Conservation (phyloP, 2,113 vertebrate genomes). For the Amazona vittata region DNA sequence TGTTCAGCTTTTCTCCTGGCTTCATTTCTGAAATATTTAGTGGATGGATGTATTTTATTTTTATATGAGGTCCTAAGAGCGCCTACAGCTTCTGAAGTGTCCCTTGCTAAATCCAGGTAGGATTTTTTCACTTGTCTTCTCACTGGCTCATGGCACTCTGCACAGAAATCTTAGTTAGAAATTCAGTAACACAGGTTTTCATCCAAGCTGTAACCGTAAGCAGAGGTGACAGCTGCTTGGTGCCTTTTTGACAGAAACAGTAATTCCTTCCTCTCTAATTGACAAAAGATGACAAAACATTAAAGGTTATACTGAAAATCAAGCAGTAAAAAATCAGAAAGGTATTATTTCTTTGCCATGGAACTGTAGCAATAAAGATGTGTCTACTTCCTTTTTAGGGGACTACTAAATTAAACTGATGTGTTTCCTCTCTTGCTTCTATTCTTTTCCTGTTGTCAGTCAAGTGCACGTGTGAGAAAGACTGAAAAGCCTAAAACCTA, state of each 20-base stretch:
- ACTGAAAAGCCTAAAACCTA: background rate
- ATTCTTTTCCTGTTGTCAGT: background rate
- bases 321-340: background rate
- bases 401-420: conserved; percentile 1
- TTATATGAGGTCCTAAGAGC: background rate
- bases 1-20: background rate
- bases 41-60: background rate
- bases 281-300: background rate
- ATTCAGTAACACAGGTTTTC: background rate
- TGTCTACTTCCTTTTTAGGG: background rate
- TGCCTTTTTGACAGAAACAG: background rate
- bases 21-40: background rate
- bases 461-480: background rate
- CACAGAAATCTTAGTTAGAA: background rate
- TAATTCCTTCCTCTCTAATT: background rate
- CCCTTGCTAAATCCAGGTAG: background rate
- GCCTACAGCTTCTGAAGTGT: background rate
- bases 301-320: background rate
- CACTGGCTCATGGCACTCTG: background rate
- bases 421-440: background rate
- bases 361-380: background rate
- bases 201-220: background rate
- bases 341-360: background rate
- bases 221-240: background rate
- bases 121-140: background rate